phyloP scores from a whole-genome alignment of 92 coral and sea anemone species.

The Siderastrea siderea region DNA sequence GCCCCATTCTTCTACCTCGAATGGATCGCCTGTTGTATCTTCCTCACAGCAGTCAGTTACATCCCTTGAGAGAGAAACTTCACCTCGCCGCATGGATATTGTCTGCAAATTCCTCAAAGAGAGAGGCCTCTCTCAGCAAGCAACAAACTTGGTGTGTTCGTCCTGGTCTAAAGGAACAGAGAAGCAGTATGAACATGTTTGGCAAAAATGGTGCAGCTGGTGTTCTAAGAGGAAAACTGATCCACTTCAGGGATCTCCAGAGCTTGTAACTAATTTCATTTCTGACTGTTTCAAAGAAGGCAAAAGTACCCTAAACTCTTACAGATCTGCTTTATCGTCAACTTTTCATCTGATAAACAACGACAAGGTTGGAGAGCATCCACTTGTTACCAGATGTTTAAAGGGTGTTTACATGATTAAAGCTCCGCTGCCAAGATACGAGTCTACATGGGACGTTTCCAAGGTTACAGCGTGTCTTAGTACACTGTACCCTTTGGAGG shows the following conservation, averaged over 20 bases:
- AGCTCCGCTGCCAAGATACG: constrained; percentile 59
- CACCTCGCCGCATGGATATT: constrained; percentile 61
- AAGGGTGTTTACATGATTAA: constrained; percentile 59
- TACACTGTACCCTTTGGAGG: constrained; percentile 66
- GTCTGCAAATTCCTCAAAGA: constrained; percentile 54
- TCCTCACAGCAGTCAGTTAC: constrained; percentile 48
- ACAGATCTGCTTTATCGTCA: constrained; percentile 63
- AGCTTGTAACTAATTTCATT: constrained; percentile 54
- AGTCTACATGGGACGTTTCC: constrained; percentile 70
- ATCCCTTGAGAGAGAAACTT: constrained; percentile 46
- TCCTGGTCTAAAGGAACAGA: constrained; percentile 78
- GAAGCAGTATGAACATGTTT: constrained; percentile 73
- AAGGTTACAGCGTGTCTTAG: constrained; percentile 60
- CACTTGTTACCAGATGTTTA: constrained; percentile 52
- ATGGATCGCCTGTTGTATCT: constrained; percentile 40
- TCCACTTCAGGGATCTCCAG: constrained; percentile 66
- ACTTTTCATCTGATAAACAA: constrained; percentile 32
- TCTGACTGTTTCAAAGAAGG: constrained; percentile 61
- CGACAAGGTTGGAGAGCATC: constrained; percentile 59
- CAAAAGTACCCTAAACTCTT: constrained; percentile 61
- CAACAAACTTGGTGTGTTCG: constrained; percentile 60
- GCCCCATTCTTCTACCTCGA: constrained; percentile 50
- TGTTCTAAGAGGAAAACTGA: constrained; percentile 62
- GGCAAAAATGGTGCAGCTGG: constrained; percentile 82
- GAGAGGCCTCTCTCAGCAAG: constrained; percentile 55